phyloP scores from a whole-genome alignment of 2,113 vertebrate species.

The Cinclus cinclus region DNA sequence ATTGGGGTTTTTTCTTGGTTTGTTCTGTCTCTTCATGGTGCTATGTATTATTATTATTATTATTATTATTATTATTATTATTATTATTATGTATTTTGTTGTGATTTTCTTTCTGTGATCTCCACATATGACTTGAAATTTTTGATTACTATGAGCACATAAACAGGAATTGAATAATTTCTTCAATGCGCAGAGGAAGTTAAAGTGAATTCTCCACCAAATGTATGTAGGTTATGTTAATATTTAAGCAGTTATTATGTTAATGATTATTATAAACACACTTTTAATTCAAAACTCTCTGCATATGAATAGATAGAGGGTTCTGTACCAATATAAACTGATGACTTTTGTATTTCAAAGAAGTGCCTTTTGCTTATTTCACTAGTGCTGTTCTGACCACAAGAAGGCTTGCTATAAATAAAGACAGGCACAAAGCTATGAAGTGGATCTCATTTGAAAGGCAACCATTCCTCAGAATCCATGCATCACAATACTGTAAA shows the following conservation, averaged over 20 bases:
- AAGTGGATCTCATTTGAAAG: not conserved
- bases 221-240: not conserved
- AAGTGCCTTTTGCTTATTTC: not conserved
- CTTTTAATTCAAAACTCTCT: not conserved
- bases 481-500: not conserved
- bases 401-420: not conserved
- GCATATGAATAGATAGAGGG: not conserved
- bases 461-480: not conserved
- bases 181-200: not conserved
- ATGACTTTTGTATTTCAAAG: not conserved
- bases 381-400: not conserved
- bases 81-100: not conserved
- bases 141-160: not conserved
- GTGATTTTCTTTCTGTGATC: not conserved
- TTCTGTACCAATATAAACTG: not conserved
- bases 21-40: not conserved
- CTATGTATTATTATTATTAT: too few relatives aligned
- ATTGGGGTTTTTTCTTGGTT: fast-evolving
- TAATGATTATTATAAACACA: not conserved
- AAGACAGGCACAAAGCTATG: not conserved
- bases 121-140: not conserved
- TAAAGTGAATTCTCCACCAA: not conserved
- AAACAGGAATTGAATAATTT: not conserved
- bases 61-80: too few relatives aligned
- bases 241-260: not conserved